phyloP scores from a whole-genome alignment of 2,797 vertebrate genomes.

The Atherinosoma microstoma region DNA sequence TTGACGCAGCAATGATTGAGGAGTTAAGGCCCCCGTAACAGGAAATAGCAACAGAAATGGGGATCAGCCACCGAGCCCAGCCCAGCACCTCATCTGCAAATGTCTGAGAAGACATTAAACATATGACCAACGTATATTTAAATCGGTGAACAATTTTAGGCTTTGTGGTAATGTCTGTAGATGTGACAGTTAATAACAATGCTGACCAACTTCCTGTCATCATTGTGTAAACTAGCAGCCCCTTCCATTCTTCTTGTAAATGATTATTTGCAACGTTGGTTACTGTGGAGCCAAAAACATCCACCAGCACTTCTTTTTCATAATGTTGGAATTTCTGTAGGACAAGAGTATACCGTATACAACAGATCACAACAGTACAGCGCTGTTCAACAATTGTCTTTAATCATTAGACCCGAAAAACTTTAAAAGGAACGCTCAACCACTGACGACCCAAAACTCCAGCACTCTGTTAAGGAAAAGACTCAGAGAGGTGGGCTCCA shows the following conservation, averaged over 20 bases:
- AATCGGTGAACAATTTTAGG: not conserved
- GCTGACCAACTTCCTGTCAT: not conserved
- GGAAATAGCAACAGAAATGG: slow-evolving; percentile 88
- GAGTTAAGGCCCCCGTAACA: slow-evolving; percentile 89
- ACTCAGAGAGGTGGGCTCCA: no score
- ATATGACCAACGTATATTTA: not conserved
- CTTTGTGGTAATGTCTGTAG: not conserved
- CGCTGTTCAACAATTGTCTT: no score
- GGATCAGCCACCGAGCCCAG: slow-evolving; percentile 86
- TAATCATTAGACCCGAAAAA: no score
- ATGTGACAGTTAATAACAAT: not conserved
- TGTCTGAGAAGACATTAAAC: slow-evolving; percentile 71
- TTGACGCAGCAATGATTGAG: slow-evolving; percentile 87
- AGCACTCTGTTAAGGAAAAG: no score
- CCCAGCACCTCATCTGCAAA: slow-evolving; percentile 86
- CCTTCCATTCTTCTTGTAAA: no score
- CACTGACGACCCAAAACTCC: no score
- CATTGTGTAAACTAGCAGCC: not conserved
- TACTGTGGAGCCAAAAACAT: not conserved
- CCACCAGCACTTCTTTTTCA: not conserved
- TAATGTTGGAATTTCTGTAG: no score
- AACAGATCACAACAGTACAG: no score
- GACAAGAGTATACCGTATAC: no score
- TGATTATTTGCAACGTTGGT: no score
- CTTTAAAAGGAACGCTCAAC: no score